These are phyloP conservation scores for Neria commutata DNA, from an alignment of 2,888 invertebrate species.

Conservation along the genomic window DNA sequence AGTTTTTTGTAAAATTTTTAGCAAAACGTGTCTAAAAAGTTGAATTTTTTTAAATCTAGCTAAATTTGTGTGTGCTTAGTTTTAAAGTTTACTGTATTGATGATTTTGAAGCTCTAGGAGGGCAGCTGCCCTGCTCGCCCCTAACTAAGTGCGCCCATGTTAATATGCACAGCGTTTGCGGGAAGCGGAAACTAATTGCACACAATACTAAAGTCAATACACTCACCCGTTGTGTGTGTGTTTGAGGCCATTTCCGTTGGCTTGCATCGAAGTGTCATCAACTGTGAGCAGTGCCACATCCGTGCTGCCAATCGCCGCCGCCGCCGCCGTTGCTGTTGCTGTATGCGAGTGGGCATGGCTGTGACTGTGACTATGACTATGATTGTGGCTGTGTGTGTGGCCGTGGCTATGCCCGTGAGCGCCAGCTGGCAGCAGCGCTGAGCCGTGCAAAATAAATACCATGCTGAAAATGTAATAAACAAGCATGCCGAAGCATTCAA, in stretches of 20 bases:
- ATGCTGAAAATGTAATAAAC: constrained; percentile 65
- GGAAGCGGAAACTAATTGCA: too few relatives aligned
- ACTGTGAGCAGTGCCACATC: constrained; percentile 17
- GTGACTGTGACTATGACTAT: constrained; percentile 37
- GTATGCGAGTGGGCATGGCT: constrained; percentile 29
- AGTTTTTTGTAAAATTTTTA: too few relatives aligned
- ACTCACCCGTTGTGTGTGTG: constrained; percentile 34
- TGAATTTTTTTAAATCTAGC: too few relatives aligned
- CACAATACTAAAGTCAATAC: not conserved
- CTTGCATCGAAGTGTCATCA: constrained; percentile 8
- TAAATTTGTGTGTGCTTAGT: too few relatives aligned
- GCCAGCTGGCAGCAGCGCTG: constrained; percentile 61
- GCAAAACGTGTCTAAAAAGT: too few relatives aligned
- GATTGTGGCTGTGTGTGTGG: constrained; percentile 42
- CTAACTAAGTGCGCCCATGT: too few relatives aligned
- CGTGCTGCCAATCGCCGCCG: constrained; percentile 7
- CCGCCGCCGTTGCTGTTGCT: constrained; percentile 15
- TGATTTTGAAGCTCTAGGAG: too few relatives aligned
- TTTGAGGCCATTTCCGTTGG: constrained; percentile 29
- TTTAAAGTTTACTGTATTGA: too few relatives aligned
- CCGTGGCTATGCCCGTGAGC: constrained; percentile 63
- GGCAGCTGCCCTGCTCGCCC: too few relatives aligned
- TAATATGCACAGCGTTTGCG: too few relatives aligned
- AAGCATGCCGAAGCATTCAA: constrained; percentile 17
- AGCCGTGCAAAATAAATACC: constrained; percentile 79